Conservation (phyloP, 2,888 invertebrate species). For the Lithophane leautieri region DNA sequence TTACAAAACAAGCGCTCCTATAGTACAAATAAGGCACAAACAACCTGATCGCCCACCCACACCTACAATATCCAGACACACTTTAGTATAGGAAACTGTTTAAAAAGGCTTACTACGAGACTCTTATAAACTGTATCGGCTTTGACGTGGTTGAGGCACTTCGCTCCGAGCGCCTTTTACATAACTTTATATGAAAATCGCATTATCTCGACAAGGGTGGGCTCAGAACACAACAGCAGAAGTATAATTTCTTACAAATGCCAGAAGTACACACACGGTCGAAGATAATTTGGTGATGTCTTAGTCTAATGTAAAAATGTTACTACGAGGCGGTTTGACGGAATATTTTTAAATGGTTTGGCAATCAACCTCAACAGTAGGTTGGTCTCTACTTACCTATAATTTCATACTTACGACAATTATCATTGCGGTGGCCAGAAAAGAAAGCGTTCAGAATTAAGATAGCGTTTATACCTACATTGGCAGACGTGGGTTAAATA, state of each 20-base stretch:
- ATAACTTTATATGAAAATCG: constrained; percentile 80
- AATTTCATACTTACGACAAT: not conserved
- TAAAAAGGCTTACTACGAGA: constrained; percentile 60
- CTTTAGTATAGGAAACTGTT: constrained; percentile 53
- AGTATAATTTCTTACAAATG: constrained; percentile 1
- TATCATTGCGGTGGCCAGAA: not conserved
- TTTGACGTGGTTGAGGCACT: constrained; percentile 57
- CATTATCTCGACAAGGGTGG: constrained; percentile 70
- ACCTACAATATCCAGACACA: constrained; percentile 30
- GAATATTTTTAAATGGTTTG: not conserved
- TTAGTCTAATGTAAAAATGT: not conserved
- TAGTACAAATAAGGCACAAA: constrained; percentile 12
- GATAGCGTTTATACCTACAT: not conserved
- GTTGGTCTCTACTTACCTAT: not conserved
- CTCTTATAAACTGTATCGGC: constrained; percentile 67
- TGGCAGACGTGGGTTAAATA: no score
- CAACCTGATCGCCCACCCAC: constrained; percentile 13
- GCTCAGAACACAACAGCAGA: constrained; percentile 35
- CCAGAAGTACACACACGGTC: not conserved
- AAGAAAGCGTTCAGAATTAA: not conserved
- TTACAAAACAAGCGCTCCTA: constrained; percentile 1
- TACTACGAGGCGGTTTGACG: not conserved
- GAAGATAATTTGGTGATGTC: not conserved
- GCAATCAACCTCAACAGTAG: not conserved
- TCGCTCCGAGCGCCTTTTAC: constrained; percentile 76